Base-by-base conservation (phyloP, 2,888 invertebrate species). In the Acleris emargana region DNA sequence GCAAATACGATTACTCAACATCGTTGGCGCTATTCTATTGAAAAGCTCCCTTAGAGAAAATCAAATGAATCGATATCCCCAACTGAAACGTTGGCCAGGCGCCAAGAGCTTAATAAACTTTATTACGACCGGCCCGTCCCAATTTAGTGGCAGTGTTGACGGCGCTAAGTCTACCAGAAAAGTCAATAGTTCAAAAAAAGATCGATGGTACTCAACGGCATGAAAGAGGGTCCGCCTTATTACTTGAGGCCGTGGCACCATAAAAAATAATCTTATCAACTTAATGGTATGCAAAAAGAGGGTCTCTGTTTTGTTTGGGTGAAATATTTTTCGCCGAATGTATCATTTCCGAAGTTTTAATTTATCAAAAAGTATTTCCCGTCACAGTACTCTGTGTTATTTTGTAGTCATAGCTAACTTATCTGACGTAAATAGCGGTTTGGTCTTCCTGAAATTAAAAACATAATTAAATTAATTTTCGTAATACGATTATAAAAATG, bases 91-190 rank as follows among this genome's bases (percentile, higher is more conserved):
- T 87, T 88, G 91, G 90, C 86, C 82, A 82, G 81, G 86, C 79
- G 91, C 91, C 93, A 92, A 85, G 73, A 81, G 86, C 77, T 80
- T 83, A 84, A 83, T 84, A 82, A 84, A 87, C 80, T 84, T 82
- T 79, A 81, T 85, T 84, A 86, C 77, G 74, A 75, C 73, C 59
- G 59, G 63, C 62, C 60, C 72, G 73, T 75, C 72, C 74, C 79
- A 80, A 79, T 81, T 81, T 79, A 73, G 74, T 75, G 73, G 72
- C 74, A 71, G 75, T 76, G 76, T 80, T 74, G 77, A 76, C 73
- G 73, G 72, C 73, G 71, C 70, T 71, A 74, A 74, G 75, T 73
- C 58, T 63, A 69, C 64, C 67, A 67, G 64, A 68, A 62, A 67
- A 67, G 68, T 69, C 67, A 64, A 69, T 67, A 67, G 57, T 69